Evolutionary conservation across 2,113 vertebrate species (phyloP), one percentile per base, ranked within the genome.

Genomic region (Limanda limanda): DNA sequence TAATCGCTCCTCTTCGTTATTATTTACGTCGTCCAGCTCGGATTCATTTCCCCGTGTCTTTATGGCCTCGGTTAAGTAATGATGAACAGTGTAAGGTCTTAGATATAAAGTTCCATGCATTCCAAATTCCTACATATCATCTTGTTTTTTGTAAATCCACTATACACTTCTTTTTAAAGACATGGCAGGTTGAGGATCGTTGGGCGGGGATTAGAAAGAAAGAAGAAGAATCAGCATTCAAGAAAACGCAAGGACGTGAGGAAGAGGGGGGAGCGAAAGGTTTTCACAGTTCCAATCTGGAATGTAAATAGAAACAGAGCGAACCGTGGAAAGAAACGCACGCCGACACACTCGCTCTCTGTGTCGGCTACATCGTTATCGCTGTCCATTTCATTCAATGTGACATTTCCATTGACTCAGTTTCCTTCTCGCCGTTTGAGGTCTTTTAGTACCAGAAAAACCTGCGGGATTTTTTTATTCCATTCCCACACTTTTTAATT

Each of bases 61-160:
- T 96, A 96, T 96, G 96, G 96, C 96, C 95, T 96, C 95, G 80
- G 91, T 93, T 94, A 91, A 94, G 87, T 92, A 87, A 92, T 69
- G 86, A 94, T 94, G 95, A 97, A 98, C 97, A 99, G 97, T 98
- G 96, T 95, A 95, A 97, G 97, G 97, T 99, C 97, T 96, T 96
- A 92, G 91, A 94, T 94, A 93, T 94, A 92, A 96, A 94, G 91
- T 94, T 92, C 88, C 93, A 93, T 94, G 93, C 94, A 92, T 92
- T 91, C 86, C 80, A 77, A 88, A 85, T 86, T 78, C 68, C 63
- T 81, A 74, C 54, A 52, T 47, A 74, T 62, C 68, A 69, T n/a
- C 9, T 54, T n/a, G 31, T 31, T 54, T 80, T 67, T 68, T 47
- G 55, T 0, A 9, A 62, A 86, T 88, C 88, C 89, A 83, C 80